Evolutionary conservation across 2,888 invertebrate genomes (phyloP), one percentile per base, ranked within the genome.

Genomic region (Ommatoiulus sabulosus): DNA sequence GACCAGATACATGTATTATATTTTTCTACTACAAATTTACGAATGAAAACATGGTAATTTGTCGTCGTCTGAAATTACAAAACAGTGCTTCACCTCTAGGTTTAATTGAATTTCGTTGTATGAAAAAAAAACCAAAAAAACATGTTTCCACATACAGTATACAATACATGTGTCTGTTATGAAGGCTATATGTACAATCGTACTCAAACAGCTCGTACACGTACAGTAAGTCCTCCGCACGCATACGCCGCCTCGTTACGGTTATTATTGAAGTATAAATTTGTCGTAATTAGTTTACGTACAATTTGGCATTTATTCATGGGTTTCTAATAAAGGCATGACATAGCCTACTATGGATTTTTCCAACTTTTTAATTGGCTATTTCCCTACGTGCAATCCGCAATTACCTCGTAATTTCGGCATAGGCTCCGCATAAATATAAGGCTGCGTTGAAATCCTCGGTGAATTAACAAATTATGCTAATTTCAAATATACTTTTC

Each of bases 271-370:
- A 80, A 80, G 80, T 80, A 80, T 80, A 80, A 80, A 80, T 80
- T n/a, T 80, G 80, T 12, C 80, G 80, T 80, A 80, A 80, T 80
- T 80, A 35, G 80, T 80, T 80, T 80, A 80, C 35, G 80, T 35
- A 80, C 80, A 80, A 80, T 80, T 80, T 80, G 80, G 80, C 80
- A 80, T 80, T n/a, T 80, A 80, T 80, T 80, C 80, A 80, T 80
- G 80, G 24, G 12, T 24, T n/a, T 35, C 35, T 80, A 20, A 35
- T 80, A 35, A 20, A 80, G 35, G 80, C 80, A 80, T 35, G 80
- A 35, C 80, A 80, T 35, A 35, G 24, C 80, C 35, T 35, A 10
- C 12, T 20, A 12, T 80, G 80, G 80, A 80, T 80, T 80, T 80
- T 80, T 80, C 80, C n/a, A n/a, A 35, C 1, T 80, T 80, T 72